phyloP scores from a whole-genome alignment of 1,140 invertebrate species.

The Philopotamus ludificatus region DNA sequence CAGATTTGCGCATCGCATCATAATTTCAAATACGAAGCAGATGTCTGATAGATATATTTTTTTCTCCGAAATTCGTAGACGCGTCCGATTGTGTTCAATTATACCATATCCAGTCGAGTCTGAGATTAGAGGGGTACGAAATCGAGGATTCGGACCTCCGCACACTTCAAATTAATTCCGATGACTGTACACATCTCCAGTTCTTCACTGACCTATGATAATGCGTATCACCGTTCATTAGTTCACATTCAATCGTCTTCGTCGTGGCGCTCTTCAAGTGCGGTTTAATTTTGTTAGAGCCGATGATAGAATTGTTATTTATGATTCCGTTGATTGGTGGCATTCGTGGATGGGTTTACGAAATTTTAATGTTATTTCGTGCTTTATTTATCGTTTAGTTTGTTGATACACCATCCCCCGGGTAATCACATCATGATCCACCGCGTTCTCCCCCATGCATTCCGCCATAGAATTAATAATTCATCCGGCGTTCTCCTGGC shows the following conservation, averaged over 20 bases:
- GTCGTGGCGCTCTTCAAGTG: not conserved
- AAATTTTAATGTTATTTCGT: too few relatives aligned
- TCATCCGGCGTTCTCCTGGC: not conserved
- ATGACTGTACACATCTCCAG: constrained; percentile 21
- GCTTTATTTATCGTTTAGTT: too few relatives aligned
- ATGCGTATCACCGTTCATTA: not conserved
- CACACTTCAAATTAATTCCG: constrained; percentile 17
- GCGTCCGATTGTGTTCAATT: not conserved
- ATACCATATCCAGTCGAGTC: not conserved
- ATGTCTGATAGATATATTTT: too few relatives aligned
- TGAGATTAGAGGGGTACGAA: not conserved
- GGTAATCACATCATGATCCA: constrained; percentile 1
- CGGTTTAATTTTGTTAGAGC: constrained; percentile 1
- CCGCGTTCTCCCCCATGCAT: not conserved
- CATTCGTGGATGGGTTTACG: not conserved
- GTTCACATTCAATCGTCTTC: not conserved
- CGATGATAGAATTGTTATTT: constrained; percentile 7
- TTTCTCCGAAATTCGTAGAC: too few relatives aligned
- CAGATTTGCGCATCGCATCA: too few relatives aligned
- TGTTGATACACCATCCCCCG: too few relatives aligned
- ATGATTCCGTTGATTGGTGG: not conserved
- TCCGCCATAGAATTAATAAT: constrained; percentile 18
- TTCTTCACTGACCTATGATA: not conserved
- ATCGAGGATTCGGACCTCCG: not conserved
- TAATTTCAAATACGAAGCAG: too few relatives aligned